Evolutionary conservation across 2,113 vertebrate species (phyloP).

Genomic region (Saccopteryx bilineata): DNA sequence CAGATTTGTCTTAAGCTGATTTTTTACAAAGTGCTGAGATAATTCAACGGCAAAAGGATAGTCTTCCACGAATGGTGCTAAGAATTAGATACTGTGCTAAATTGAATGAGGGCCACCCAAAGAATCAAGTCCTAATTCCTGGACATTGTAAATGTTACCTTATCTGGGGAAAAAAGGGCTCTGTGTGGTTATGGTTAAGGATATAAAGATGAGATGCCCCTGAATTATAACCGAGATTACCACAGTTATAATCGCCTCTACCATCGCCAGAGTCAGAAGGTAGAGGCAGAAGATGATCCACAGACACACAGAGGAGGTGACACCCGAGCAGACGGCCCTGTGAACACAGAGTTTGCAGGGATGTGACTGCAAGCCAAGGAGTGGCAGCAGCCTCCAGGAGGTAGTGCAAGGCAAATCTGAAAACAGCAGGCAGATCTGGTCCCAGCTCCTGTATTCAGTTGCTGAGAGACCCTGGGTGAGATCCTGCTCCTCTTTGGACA

Average conservation of each 20-base stretch:
- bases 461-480: neutral
- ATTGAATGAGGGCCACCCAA: neutral
- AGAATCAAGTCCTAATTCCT: neutral
- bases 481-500: neutral
- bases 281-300: neutral
- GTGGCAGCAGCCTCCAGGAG: neutral
- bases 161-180: neutral
- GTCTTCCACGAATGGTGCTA: neutral
- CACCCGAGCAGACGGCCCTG: neutral
- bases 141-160: neutral
- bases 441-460: neutral
- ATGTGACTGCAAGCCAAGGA: too few relatives aligned
- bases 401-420: neutral
- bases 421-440: neutral
- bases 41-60: neutral
- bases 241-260: too few relatives aligned
- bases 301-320: neutral
- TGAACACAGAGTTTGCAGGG: neutral
- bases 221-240: neutral
- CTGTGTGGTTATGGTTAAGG: neutral
- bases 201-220: neutral
- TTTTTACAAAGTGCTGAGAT: neutral
- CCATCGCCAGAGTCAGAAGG: neutral
- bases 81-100: neutral
- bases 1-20: neutral